Base-by-base conservation (phyloP, 2,797 vertebrate species). In the Urocyon cinereoargenteus region DNA sequence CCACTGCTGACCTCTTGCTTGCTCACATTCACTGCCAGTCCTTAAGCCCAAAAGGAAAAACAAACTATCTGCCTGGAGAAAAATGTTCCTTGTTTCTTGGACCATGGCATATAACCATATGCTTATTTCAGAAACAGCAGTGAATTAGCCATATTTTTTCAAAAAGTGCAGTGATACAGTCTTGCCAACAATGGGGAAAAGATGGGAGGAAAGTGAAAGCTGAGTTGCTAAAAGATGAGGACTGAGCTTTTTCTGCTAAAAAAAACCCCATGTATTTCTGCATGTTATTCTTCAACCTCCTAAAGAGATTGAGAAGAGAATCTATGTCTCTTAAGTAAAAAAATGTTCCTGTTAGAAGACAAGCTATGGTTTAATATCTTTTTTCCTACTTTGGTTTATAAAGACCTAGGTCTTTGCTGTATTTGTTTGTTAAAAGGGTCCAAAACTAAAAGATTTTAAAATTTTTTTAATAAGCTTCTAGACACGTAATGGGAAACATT, bases 81-180 rank as follows among this genome's bases (percentile, higher is more conserved):
- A 59, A 28, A 1, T 13, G 22, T 45, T 18, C 89, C 90, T 77
- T 21, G 36, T 73, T 77, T 62, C 86, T 61, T 77, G 84, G 83
- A 82, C 81, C 19, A n/a, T 6, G 61, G 73, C n/a, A 16, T 4
- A 3, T 4, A 72, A 57, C 91, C 77, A 87, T 55, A 81, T 34
- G 93, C 91, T 84, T 49, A 45, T 62, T 92, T 94, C 75, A 82
- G 88, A 94, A 92, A 86, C 1, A n/a, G 86, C 36, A 45, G 57
- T 77, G 70, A 28, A 73, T 86, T 82, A 22, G 10, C 59, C 62
- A 34, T 1, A 24, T 36, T 68, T 59, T 86, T 85, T n/a, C 88
- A 68, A 68, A 88, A 84, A 91, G 88, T 89, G 78, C 66, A 19
- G 78, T 19, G 31, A 36, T 31, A 64, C 22, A 59, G 49, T 75